Evolutionary conservation across 1,140 invertebrate genomes (phyloP).

Genomic region (Stegodyphus mimosarum): DNA sequence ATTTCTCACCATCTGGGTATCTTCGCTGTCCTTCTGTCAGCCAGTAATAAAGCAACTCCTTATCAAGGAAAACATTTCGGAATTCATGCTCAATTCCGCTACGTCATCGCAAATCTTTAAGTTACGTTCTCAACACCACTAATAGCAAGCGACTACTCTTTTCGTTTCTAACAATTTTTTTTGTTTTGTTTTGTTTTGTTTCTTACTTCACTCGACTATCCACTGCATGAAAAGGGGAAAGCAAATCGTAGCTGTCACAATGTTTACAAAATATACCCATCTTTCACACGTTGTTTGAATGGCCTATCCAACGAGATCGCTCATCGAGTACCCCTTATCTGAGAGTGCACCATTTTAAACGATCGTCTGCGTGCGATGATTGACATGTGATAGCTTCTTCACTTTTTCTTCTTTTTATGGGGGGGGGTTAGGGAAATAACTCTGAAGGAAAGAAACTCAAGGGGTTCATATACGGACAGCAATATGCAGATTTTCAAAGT

Average conservation of each 20-base stretch:
- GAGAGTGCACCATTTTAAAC: slow-evolving; percentile 25
- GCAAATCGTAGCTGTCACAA: slow-evolving; percentile 34
- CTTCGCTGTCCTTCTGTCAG: background rate
- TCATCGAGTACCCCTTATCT: slow-evolving; percentile 23
- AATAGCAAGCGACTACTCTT: background rate
- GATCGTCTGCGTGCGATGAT: slow-evolving; percentile 16
- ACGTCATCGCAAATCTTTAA: slow-evolving; percentile 20
- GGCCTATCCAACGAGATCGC: slow-evolving; percentile 5
- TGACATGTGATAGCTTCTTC: slow-evolving; percentile 13
- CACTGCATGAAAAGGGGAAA: background rate
- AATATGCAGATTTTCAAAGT: too few relatives aligned
- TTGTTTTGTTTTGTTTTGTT: too few relatives aligned
- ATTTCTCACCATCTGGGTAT: too few relatives aligned
- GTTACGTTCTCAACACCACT: slow-evolving; percentile 8
- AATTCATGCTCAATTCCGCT: background rate
- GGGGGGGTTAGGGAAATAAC: too few relatives aligned
- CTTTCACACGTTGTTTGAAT: slow-evolving; percentile 44
- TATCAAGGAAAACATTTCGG: slow-evolving; percentile 19
- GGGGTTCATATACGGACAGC: too few relatives aligned
- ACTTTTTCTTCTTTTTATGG: background rate
- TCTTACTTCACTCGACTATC: too few relatives aligned
- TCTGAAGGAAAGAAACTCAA: too few relatives aligned
- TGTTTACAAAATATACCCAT: slow-evolving; percentile 58
- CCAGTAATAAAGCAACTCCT: background rate
- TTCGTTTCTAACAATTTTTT: background rate